These are phyloP conservation scores for Setipinna tenuifilis DNA, from an alignment of 2,797 vertebrate genomes.

Conservation along the genomic window DNA sequence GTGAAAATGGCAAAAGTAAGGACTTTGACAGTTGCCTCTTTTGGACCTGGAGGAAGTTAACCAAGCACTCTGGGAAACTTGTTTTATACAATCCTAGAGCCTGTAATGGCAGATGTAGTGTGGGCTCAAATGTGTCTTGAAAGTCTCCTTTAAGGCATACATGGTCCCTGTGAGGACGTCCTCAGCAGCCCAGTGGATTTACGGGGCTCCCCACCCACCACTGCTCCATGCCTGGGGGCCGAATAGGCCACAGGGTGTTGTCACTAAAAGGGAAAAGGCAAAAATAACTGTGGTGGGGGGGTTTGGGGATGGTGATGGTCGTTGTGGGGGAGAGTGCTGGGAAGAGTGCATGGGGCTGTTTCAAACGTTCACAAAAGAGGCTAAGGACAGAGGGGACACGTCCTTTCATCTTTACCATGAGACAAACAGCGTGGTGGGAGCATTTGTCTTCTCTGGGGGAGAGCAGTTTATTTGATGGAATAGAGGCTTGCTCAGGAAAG, in stretches of 20 bases:
- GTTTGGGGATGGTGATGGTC: neutral
- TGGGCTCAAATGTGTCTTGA: neutral
- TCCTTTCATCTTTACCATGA: neutral
- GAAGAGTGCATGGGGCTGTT: neutral
- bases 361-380: neutral
- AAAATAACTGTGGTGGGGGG: conserved; percentile 7
- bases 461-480: conserved; percentile 12
- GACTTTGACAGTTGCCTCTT: too few relatives aligned
- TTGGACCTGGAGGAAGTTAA: too few relatives aligned
- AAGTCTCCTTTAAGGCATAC: neutral
- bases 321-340: neutral
- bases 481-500: neutral
- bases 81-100: neutral
- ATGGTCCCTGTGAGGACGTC: neutral
- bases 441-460: neutral
- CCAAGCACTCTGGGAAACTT: too few relatives aligned
- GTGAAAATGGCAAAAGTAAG: too few relatives aligned
- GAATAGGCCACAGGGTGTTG: neutral
- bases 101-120: neutral
- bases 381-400: neutral
- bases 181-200: neutral
- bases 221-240: neutral
- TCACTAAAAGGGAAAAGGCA: neutral
- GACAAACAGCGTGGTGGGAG: neutral
- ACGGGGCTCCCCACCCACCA: neutral